These are phyloP conservation scores for Orientallactaga bullata DNA, from an alignment of 2,113 vertebrate species.

Conservation along the genomic window DNA sequence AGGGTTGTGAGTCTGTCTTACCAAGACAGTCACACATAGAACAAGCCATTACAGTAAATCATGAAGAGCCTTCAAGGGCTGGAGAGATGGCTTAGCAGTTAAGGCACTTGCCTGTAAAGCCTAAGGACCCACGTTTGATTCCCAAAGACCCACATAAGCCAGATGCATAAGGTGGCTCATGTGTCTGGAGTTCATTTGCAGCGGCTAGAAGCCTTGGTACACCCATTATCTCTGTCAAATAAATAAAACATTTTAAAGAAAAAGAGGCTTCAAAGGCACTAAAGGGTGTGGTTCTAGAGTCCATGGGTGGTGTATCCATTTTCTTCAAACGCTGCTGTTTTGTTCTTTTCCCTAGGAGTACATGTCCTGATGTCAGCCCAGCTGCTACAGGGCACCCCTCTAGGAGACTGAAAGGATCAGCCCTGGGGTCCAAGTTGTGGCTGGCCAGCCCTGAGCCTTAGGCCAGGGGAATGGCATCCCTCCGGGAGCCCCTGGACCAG, in stretches of 20 bases:
- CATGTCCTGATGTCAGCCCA: slow-evolving; percentile 53
- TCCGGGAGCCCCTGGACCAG: slow-evolving; percentile 39
- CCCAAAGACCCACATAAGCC: no score
- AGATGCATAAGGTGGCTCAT: no score
- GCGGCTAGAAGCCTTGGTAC: no score
- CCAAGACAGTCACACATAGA: not conserved
- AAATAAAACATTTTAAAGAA: no score
- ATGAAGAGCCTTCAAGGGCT: not conserved
- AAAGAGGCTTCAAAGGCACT: not conserved
- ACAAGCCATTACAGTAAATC: not conserved
- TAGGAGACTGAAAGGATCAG: slow-evolving; percentile 55
- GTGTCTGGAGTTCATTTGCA: no score
- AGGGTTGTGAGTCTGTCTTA: not conserved
- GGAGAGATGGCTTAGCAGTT: no score
- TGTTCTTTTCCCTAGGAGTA: slow-evolving; percentile 68
- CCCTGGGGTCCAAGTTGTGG: not conserved
- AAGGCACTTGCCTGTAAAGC: no score
- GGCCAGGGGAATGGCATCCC: slow-evolving; percentile 60
- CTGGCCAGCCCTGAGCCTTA: slow-evolving; percentile 43
- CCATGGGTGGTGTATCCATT: not conserved
- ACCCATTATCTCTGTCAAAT: no score
- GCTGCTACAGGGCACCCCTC: slow-evolving; percentile 1
- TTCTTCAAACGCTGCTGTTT: not conserved
- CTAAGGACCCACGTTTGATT: no score
- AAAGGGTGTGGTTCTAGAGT: not conserved